Evolutionary conservation across 1,140 invertebrate species (phyloP), one percentile per base, ranked within the genome.

Genomic region (Argopecten irradians): DNA sequence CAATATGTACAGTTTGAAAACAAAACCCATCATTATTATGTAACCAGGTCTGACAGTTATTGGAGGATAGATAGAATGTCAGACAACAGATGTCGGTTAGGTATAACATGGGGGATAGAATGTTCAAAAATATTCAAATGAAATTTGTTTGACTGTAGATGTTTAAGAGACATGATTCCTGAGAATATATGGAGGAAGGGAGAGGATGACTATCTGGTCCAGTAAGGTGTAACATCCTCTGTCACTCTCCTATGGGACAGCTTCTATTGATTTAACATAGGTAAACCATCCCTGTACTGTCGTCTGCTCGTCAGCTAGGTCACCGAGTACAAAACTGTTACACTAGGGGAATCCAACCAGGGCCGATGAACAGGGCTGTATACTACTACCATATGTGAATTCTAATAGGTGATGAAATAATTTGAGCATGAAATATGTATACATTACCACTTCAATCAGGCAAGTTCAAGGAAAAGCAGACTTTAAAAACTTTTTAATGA

Each of bases 341-440:
- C 55, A 71, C 55, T 71, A 16, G 22, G 28, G 55, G 55, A n/a
- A 71, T 71, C 55, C 22, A 22, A 22, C 11, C 22, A 16, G 43
- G 43, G 13, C 43, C 43, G 22, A 46, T 46, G 43, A 71, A 11
- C 5, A 71, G n/a, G 55, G n/a, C 28, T 11, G 22, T 39, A 39
- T 46, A 46, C 13, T n/a, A n/a, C n/a, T n/a, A n/a, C n/a, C 2
- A 46, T 46, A 19, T 46, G 11, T 46, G 43, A 46, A 46, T 71
- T 71, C 5, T 28, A n/a, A 71, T 71, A n/a, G 55, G 55, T 28
- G 55, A 71, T n/a, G 55, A 71, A 71, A n/a, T 71, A n/a, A 71
- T 71, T 71, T 71, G 55, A 71, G 55, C 55, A 71, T 71, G 55
- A 71, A 71, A 71, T 71, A 71, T 71, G 55, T 71, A 71, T 71